A percentile compares a stretch with the other conserved stretches of the same genome.
Conservation (phyloP, 2,888 invertebrate species). For the Tuta absoluta region DNA sequence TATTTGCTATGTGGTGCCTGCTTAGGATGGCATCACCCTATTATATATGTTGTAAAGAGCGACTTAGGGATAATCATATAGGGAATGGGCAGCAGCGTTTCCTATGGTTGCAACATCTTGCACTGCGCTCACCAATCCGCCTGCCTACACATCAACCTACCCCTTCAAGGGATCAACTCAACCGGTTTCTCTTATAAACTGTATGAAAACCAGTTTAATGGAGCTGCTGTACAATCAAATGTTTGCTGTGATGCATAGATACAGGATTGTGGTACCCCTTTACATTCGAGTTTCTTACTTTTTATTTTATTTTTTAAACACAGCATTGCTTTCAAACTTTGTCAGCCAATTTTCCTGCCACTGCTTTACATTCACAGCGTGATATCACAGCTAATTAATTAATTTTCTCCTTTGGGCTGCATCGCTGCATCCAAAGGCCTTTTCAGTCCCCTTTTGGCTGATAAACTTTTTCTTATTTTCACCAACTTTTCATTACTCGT, state of each 20-base stretch:
- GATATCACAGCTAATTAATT: conserved; percentile 48
- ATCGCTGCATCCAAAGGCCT: conserved; percentile 32
- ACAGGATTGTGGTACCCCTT: neutral
- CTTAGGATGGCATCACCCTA: no score
- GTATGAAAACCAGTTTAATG: neutral
- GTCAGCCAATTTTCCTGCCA: conserved; percentile 2
- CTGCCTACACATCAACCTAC: no score
- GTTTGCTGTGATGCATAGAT: neutral
- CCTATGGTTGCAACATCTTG: no score
- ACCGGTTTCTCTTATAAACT: no score
- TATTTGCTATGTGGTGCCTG: no score
- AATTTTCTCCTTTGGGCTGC: conserved; percentile 44
- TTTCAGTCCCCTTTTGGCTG: conserved; percentile 33
- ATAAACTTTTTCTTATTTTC: conserved; percentile 45
- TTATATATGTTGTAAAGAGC: no score
- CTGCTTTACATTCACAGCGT: conserved; percentile 38
- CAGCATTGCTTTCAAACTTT: neutral
- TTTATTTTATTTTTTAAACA: conserved; percentile 1
- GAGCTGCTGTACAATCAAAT: no score
- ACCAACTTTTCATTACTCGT: conserved; percentile 66
- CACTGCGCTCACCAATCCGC: no score
- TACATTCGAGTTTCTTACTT: neutral
- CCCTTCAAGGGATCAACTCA: no score
- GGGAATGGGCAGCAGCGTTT: no score
- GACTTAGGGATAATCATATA: no score